phyloP scores from a whole-genome alignment of 2,797 vertebrate genomes.

The Onychomys leucogaster region DNA sequence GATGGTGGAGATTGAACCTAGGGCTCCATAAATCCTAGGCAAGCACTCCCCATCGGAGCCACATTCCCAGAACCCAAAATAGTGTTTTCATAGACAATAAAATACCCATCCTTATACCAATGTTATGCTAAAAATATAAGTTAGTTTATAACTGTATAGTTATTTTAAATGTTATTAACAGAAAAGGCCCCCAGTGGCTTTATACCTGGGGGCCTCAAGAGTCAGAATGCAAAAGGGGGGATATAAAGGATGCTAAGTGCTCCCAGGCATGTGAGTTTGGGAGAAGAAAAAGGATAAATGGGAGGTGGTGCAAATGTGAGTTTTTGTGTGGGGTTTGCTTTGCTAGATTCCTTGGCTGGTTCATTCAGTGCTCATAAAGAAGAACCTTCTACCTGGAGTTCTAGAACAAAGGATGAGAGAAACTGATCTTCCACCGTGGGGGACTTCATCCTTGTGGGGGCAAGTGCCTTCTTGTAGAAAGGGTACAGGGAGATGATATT shows the following conservation, averaged over 20 bases:
- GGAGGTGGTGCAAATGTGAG: background rate
- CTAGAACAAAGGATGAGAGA: background rate
- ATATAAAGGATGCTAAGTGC: background rate
- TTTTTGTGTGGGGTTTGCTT: background rate
- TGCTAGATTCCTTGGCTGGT: background rate
- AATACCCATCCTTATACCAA: background rate
- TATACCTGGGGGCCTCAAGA: background rate
- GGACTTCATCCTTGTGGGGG: background rate
- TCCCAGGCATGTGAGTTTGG: background rate
- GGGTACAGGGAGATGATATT: background rate
- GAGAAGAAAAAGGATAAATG: background rate
- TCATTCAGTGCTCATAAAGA: background rate
- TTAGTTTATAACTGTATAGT: background rate
- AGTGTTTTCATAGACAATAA: background rate
- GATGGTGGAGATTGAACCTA: background rate
- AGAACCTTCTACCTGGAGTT: background rate
- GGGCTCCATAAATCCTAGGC: background rate
- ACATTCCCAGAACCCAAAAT: background rate
- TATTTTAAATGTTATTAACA: background rate
- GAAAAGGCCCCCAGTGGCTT: background rate
- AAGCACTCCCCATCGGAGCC: background rate
- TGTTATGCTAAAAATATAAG: background rate
- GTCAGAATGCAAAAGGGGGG: background rate
- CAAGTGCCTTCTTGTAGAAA: background rate
- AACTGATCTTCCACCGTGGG: background rate